Evolutionary conservation across 1,140 invertebrate species (phyloP).

Genomic region (Nylanderia fulva): DNA sequence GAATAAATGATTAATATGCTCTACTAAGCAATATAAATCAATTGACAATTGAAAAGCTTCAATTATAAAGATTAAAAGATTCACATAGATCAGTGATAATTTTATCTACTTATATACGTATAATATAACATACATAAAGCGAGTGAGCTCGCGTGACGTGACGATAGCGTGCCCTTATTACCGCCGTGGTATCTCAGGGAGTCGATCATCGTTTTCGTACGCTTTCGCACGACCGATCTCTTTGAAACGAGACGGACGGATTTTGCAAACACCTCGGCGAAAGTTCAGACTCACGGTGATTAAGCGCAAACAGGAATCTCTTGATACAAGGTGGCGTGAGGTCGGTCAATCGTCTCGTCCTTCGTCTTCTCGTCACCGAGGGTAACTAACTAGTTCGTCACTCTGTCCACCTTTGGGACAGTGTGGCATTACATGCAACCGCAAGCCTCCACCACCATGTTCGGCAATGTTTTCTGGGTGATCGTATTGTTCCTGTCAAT

Average conservation of each 20-base stretch:
- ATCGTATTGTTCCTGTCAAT: conserved; percentile 91
- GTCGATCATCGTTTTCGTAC: neutral
- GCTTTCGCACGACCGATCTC: neutral
- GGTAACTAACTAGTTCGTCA: neutral
- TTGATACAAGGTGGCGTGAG: neutral
- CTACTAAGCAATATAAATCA: neutral
- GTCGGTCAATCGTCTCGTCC: neutral
- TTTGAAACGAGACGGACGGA: conserved; percentile 9
- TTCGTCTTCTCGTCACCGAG: neutral
- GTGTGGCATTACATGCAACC: conserved; percentile 90
- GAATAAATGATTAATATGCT: neutral
- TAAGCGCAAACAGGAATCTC: neutral
- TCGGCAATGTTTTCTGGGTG: conserved; percentile 91
- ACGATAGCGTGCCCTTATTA: neutral
- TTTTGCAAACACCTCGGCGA: neutral
- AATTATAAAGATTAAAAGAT: neutral
- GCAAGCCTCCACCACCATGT: conserved; percentile 94
- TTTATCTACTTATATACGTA: neutral
- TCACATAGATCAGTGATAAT: neutral
- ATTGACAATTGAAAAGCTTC: neutral
- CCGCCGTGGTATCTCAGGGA: neutral
- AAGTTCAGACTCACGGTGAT: conserved; percentile 24
- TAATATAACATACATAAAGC: no score
- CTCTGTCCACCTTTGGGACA: neutral
- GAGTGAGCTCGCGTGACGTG: conserved; percentile 1